Evolutionary conservation across 2,888 invertebrate species (phyloP).

Genomic region (Nasonovia ribisnigri): DNA sequence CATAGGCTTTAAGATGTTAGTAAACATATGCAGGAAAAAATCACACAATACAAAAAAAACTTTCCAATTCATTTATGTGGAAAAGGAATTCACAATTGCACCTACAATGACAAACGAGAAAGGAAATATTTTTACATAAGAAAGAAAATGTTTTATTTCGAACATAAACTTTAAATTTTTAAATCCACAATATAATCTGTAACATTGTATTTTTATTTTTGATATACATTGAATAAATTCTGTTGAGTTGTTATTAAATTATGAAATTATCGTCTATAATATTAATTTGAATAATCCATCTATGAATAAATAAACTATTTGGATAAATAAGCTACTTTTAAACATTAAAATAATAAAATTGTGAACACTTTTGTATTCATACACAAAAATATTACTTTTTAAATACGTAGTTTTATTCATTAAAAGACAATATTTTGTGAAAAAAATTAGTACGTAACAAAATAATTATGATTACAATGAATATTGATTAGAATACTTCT

Average conservation of each 20-base stretch:
- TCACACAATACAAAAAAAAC: background rate
- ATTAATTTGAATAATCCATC: slow-evolving; percentile 20
- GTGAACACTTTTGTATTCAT: background rate
- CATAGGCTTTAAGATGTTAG: background rate
- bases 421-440: background rate
- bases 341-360: slow-evolving; percentile 16
- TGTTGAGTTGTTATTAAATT: background rate
- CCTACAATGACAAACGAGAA: slow-evolving; percentile 12
- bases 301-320: slow-evolving; percentile 32
- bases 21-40: slow-evolving; percentile 5
- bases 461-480: background rate
- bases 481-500: background rate
- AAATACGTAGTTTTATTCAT: background rate
- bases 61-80: slow-evolving; percentile 16
- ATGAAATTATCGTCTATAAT: background rate
- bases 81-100: background rate
- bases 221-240: background rate
- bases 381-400: background rate
- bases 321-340: slow-evolving; percentile 4
- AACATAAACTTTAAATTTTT: background rate
- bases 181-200: background rate
- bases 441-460: background rate
- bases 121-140: slow-evolving; percentile 4
- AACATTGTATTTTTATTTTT: background rate
- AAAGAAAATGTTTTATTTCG: background rate